Percentiles rank a stretch among this genome's conserved stretches.
Conservation (phyloP, 53 echinoderm and acorn worm genomes). For the Paelopatides confundens region DNA sequence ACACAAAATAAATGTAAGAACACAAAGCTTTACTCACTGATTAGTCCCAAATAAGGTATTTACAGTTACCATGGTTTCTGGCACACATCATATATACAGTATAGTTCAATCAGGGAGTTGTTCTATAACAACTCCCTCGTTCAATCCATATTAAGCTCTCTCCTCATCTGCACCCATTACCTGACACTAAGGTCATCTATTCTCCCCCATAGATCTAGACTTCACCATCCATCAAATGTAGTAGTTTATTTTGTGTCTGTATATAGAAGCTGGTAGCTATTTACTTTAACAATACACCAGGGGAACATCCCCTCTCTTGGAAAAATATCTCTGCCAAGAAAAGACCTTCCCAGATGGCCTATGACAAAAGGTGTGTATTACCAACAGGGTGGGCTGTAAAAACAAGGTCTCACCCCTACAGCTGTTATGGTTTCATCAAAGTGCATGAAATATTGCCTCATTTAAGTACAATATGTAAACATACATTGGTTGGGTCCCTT, state of each 20-base stretch:
- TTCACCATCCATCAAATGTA: not conserved
- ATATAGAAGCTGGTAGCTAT: not conserved
- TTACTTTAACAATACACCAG: not conserved
- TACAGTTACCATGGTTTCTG: no score
- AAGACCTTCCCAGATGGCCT: no score
- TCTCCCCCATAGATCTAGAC: not conserved
- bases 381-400: slow-evolving; percentile 20
- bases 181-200: not conserved
- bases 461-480: not conserved
- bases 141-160: not conserved
- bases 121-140: no score
- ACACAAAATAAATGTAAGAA: no score
- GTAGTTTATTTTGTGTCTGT: not conserved
- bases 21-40: no score
- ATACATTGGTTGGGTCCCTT: not conserved
- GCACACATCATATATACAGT: no score
- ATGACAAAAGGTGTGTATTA: not conserved
- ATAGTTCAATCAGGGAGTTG: no score
- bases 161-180: not conserved
- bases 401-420: not conserved
- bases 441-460: not conserved
- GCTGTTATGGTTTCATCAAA: not conserved
- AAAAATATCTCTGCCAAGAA: no score
- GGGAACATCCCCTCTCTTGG: no score
- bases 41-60: no score